Base-by-base conservation (phyloP, 2,888 invertebrate species). In the Salticus scenicus region DNA sequence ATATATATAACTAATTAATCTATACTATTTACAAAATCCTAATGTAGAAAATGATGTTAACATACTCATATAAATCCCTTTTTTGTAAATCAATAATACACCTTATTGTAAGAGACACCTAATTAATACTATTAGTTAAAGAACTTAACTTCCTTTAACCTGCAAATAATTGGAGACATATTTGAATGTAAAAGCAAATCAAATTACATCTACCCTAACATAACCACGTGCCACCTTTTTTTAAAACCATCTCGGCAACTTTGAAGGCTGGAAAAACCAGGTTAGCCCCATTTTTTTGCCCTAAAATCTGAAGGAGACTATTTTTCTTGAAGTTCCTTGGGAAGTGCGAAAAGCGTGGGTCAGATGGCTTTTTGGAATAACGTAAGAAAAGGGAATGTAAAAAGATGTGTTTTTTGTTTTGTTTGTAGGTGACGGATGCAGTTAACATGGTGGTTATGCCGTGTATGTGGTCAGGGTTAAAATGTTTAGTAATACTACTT, bases 271-370 rank as follows among this genome's bases (percentile, higher is more conserved):
- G 57, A 57, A 57, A 57, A 57, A 57, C 57, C 24, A 57, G 57
- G 57, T 57, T 57, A 57, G 57, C 57, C 57, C 57, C 57, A 57
- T 57, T 57, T 57, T 57, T 57, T 57, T 57, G 57, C 57, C 57
- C 57, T 57, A 57, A 57, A 57, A 57, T 57, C 57, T 57, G 57
- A 57, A 57, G 57, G 57, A 57, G 20, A 57, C 24, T n/a, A n/a
- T 47, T 47, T 12, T 24, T 37, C 7, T 7, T 1, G 57, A 24
- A 4, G 57, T 24, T 57, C 57, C 24, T 24, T 57, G 17, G 20
- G 12, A 20, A 4, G 1, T 2, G 14, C 10, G 4, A 57, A 12
- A 24, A 24, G 4, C 47, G 57, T 57, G 57, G 57, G 57, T 57
- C 57, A 24, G 37, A 10, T 7, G 37, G 10, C 37, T 37, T 37